Percentiles rank a stretch among this genome's conserved stretches.
These are phyloP conservation scores for Tetranychus truncatus DNA, from an alignment of 2,888 invertebrate genomes.

Conservation along the genomic window DNA sequence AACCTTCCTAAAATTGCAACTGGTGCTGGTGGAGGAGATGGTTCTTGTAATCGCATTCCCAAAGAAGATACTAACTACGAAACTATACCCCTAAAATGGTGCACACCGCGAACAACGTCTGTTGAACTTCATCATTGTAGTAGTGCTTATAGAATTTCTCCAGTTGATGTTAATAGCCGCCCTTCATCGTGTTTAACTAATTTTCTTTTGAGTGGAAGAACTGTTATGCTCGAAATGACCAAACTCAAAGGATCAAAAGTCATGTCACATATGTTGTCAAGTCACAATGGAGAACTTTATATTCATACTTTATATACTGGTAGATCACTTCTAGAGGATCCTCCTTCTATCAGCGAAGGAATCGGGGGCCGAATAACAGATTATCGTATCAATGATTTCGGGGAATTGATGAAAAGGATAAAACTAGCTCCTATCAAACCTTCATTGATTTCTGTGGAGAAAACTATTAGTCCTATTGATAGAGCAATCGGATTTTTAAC, in stretches of 20 bases:
- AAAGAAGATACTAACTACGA: conserved; percentile 53
- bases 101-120: conserved; percentile 55
- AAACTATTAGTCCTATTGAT: conserved; percentile 14
- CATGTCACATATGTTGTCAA: conserved; percentile 75
- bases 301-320: conserved; percentile 72
- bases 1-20: conserved; percentile 46
- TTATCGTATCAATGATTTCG: conserved; percentile 68
- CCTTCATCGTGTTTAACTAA: conserved; percentile 93
- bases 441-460: conserved; percentile 17
- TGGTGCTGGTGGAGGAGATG: conserved; percentile 29
- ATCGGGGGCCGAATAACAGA: conserved; percentile 82
- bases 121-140: conserved; percentile 59
- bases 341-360: conserved; percentile 84
- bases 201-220: conserved; percentile 64
- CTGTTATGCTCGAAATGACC: conserved; percentile 52
- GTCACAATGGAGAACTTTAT: conserved; percentile 88
- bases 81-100: conserved; percentile 83
- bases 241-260: conserved; percentile 50
- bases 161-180: conserved; percentile 84
- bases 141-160: conserved; percentile 72
- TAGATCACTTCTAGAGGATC: conserved; percentile 71
- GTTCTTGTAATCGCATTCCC: conserved; percentile 43
- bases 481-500: conserved; percentile 48
- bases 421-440: conserved; percentile 47
- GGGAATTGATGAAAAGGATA: conserved; percentile 66